These are phyloP conservation scores for Hystrix brachyura DNA, from an alignment of 2,113 vertebrate species.

Conservation along the genomic window DNA sequence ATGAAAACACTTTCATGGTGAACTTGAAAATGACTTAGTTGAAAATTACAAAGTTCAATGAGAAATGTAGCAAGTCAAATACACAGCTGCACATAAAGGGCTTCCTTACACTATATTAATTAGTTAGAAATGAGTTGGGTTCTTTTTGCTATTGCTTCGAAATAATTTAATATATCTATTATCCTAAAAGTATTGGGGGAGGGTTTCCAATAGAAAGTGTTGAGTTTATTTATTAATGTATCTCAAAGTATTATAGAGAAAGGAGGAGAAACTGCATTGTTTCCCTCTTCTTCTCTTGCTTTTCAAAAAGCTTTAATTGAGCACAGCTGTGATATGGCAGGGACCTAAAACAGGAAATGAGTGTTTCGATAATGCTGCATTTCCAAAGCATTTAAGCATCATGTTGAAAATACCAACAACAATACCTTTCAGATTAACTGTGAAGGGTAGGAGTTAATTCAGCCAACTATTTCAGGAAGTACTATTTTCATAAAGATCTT, in stretches of 20 bases:
- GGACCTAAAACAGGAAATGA: conserved; percentile 86
- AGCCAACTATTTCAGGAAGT: conserved; percentile 74
- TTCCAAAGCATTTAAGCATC: conserved; percentile 86
- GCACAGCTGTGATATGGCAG: conserved; percentile 85
- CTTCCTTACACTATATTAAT: neutral
- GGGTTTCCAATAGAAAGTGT: neutral
- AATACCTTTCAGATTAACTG: conserved; percentile 80
- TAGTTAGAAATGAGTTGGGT: neutral
- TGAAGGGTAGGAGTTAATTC: conserved; percentile 76
- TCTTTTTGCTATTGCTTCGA: neutral
- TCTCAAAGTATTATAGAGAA: conserved; percentile 66
- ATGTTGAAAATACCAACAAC: conserved; percentile 70
- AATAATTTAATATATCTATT: conserved; percentile 18
- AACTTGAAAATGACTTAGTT: conserved; percentile 30
- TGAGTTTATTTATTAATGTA: conserved; percentile 60
- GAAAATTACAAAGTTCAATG: neutral
- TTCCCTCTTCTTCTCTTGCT: conserved; percentile 52
- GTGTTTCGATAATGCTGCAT: conserved; percentile 84
- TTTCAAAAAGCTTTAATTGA: conserved; percentile 86
- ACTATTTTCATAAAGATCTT: conserved; percentile 75
- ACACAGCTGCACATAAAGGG: neutral
- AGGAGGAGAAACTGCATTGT: conserved; percentile 60
- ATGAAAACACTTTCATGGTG: neutral
- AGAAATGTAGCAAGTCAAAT: conserved; percentile 35
- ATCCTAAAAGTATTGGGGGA: conserved; percentile 8